phyloP scores from a whole-genome alignment of 2,888 invertebrate species.

The Malacosoma neustria region DNA sequence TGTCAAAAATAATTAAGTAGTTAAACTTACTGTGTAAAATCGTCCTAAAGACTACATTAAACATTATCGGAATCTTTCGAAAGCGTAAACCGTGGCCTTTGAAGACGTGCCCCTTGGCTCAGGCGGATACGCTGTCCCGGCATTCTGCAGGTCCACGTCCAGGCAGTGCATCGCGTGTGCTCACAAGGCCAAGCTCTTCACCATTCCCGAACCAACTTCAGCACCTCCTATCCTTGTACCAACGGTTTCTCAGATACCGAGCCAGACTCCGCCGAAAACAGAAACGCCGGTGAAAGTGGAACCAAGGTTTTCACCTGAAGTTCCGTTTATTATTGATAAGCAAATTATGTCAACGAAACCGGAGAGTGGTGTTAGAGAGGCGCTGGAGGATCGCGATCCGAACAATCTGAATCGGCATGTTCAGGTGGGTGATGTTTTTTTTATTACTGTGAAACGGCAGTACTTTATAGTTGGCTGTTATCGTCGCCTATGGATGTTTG shows the following conservation, averaged over 20 bases:
- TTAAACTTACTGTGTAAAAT: no score
- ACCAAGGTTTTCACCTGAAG: slow-evolving; percentile 6
- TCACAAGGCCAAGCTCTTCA: slow-evolving; percentile 37
- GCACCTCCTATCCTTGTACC: slow-evolving; percentile 24
- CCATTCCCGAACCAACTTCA: slow-evolving; percentile 33
- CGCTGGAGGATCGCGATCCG: slow-evolving; percentile 81
- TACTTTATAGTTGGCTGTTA: no score
- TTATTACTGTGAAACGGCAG: no score
- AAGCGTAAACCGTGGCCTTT: slow-evolving; percentile 40
- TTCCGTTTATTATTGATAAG: slow-evolving; percentile 8
- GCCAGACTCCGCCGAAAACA: not conserved
- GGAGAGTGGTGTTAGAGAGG: slow-evolving; percentile 49
- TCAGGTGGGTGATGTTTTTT: slow-evolving; percentile 79
- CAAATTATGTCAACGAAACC: slow-evolving; percentile 43
- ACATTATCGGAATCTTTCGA: no score
- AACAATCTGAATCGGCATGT: slow-evolving; percentile 81
- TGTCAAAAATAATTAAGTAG: no score
- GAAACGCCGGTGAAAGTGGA: slow-evolving; percentile 6
- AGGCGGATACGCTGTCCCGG: slow-evolving; percentile 38
- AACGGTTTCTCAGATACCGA: slow-evolving; percentile 6
- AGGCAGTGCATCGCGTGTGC: slow-evolving; percentile 46
- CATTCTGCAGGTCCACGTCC: slow-evolving; percentile 27
- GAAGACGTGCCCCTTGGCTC: slow-evolving; percentile 42
- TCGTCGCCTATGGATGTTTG: no score
- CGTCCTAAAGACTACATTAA: no score